phyloP scores from a whole-genome alignment of 2,888 invertebrate species.

The Minunthozetes semirufus region DNA sequence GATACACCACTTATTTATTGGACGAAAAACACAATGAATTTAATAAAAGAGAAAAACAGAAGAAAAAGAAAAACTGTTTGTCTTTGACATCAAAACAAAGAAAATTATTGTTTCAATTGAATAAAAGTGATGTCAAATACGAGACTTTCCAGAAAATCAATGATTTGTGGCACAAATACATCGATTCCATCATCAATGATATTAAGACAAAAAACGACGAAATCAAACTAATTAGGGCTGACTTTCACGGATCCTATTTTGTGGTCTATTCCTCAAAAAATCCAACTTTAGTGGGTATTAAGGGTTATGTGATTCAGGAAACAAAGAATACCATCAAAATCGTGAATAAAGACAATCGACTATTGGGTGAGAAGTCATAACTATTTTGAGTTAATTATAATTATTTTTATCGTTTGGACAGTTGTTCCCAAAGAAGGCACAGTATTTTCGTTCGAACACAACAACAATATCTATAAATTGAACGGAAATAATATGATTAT shows the following conservation, averaged over 20 bases:
- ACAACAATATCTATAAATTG: constrained; percentile 24
- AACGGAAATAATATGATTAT: constrained; percentile 35
- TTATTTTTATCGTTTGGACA: not conserved
- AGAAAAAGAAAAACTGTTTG: constrained; percentile 2
- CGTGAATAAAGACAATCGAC: constrained; percentile 57
- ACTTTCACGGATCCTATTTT: constrained; percentile 67
- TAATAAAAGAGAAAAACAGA: not conserved
- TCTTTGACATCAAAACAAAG: constrained; percentile 31
- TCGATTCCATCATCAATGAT: constrained; percentile 25
- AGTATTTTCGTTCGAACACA: constrained; percentile 35
- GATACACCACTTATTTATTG: constrained; percentile 7
- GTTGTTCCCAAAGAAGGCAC: constrained; percentile 37
- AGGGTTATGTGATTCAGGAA: constrained; percentile 70
- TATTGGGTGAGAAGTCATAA: constrained; percentile 29
- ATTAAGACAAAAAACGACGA: constrained; percentile 21
- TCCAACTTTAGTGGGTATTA: constrained; percentile 60
- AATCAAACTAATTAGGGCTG: constrained; percentile 50
- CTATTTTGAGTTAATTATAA: not conserved
- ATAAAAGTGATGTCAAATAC: constrained; percentile 28
- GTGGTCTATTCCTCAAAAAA: constrained; percentile 62
- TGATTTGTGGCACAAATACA: constrained; percentile 36
- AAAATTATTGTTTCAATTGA: constrained; percentile 31
- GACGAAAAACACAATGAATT: not conserved
- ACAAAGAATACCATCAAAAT: constrained; percentile 70
- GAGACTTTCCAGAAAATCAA: constrained; percentile 34